Evolutionary conservation across 2,113 vertebrate genomes (phyloP).

Genomic region (Pelusios castaneus): DNA sequence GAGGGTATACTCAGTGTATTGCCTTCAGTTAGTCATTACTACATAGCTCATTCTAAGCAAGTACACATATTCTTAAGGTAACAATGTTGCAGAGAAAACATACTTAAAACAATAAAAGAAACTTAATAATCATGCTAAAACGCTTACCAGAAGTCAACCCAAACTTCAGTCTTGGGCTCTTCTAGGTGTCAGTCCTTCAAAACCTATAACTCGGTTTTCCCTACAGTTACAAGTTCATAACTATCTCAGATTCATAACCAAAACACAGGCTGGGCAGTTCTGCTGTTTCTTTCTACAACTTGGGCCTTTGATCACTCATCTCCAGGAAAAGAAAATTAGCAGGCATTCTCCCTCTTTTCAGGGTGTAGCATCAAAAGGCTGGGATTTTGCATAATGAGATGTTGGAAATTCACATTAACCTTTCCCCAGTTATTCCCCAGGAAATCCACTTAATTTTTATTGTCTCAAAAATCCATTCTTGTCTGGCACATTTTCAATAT

Average conservation of each 20-base stretch:
- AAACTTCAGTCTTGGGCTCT: background rate
- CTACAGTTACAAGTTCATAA: background rate
- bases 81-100: background rate
- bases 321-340: too few species aligned
- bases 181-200: background rate
- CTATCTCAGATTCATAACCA: background rate
- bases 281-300: too few species aligned
- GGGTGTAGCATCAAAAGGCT: too few species aligned
- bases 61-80: background rate
- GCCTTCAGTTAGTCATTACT: background rate
- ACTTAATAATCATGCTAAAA: background rate
- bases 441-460: too few species aligned
- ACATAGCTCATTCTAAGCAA: background rate
- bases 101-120: background rate
- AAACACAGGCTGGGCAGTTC: too few species aligned
- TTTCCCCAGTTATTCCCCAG: too few species aligned
- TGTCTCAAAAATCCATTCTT: too few species aligned
- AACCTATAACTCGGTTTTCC: background rate
- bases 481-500: too few species aligned
- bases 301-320: too few species aligned
- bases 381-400: too few species aligned
- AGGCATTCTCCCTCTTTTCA: too few species aligned
- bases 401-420: too few species aligned
- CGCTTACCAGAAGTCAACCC: background rate
- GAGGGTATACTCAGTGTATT: background rate